Base-by-base conservation (phyloP, 2,113 vertebrate genomes). In the Oreochromis spilurus region DNA sequence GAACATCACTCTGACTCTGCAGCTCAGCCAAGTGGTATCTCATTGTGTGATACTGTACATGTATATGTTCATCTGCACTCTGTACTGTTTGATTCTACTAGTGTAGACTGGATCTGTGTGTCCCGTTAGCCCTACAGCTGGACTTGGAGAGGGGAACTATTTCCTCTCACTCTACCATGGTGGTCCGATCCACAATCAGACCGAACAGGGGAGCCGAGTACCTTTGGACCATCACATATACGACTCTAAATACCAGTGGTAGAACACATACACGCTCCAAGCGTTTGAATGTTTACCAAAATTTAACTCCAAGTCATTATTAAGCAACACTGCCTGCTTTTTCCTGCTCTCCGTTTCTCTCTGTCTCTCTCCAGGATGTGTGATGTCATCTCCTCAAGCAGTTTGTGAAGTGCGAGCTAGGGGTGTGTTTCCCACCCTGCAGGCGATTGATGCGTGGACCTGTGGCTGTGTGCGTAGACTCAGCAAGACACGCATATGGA, bases 141-240 rank as follows among this genome's bases (percentile, higher is more conserved):
- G 97, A 97, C 72, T 87, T 16, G 62, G 95, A 89, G 4, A 96
- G 91, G 34, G 97, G 96, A 24, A 96, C 87, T 19, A 92, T 99
- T 19, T 85, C 96, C 0, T 96, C 98, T 53, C 94, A 94, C 36
- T 97, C 97, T 84, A 97, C 94, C 91, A 67, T 95, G 72, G 79
- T 88, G 50, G 50, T 99, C 16, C 89, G 0, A 57, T 78, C 96
- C 86, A 97, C 93, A 0, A 94, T 96, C 65, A 96, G 81, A 80
- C 97, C 95, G 48, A 79, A 89, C 9, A 95, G 52, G 36, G 94
- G 60, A 36, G 84, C 96, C 70, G 92, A 21, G 34, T 98, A 98
- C 87, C 88, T 75, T 72, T 99, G 98, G 98, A 95, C 89, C 78
- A 93, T 99, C 96, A 96, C 87, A 88, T 98, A 97, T 87, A 88